phyloP scores from a whole-genome alignment of 1,140 invertebrate species.

The Eumeta japonica region DNA sequence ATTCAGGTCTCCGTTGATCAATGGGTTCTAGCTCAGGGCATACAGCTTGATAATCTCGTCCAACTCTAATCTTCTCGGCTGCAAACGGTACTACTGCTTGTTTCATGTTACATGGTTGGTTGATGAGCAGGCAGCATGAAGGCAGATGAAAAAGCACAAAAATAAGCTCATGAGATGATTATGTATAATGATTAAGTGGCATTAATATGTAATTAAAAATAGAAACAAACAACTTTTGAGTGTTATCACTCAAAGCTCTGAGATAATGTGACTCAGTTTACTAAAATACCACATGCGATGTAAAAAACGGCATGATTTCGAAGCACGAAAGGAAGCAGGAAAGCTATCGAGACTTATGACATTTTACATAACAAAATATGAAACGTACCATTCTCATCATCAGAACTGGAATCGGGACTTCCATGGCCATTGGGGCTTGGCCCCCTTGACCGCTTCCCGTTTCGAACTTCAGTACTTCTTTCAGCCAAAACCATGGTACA shows the following conservation, averaged over 20 bases:
- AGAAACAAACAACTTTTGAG: too few relatives aligned
- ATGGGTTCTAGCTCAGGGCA: constrained; percentile 76
- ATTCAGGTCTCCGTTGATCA: constrained; percentile 61
- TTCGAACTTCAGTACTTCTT: constrained; percentile 77
- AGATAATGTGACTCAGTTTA: neutral
- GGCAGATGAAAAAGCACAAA: constrained; percentile 51
- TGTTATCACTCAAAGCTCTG: neutral
- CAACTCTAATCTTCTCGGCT: constrained; percentile 91
- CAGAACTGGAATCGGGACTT: constrained; percentile 74
- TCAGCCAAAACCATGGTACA: constrained; percentile 81
- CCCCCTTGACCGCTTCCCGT: constrained; percentile 82
- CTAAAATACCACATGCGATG: constrained; percentile 2
- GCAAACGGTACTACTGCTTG: constrained; percentile 63
- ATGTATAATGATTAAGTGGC: constrained; percentile 11
- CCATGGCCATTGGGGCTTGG: constrained; percentile 84
- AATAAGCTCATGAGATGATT: constrained; percentile 36
- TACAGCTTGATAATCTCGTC: constrained; percentile 88
- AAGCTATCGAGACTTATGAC: too few relatives aligned
- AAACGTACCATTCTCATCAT: constrained; percentile 78
- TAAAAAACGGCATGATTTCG: too few relatives aligned
- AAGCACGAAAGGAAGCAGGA: too few relatives aligned
- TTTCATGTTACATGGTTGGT: constrained; percentile 37
- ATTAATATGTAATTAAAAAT: constrained; percentile 10
- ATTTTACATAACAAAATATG: too few relatives aligned
- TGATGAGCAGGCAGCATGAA: constrained; percentile 42